These are phyloP conservation scores for Cephalopterus ornatus DNA, from an alignment of 2,113 vertebrate genomes.

Conservation along the genomic window DNA sequence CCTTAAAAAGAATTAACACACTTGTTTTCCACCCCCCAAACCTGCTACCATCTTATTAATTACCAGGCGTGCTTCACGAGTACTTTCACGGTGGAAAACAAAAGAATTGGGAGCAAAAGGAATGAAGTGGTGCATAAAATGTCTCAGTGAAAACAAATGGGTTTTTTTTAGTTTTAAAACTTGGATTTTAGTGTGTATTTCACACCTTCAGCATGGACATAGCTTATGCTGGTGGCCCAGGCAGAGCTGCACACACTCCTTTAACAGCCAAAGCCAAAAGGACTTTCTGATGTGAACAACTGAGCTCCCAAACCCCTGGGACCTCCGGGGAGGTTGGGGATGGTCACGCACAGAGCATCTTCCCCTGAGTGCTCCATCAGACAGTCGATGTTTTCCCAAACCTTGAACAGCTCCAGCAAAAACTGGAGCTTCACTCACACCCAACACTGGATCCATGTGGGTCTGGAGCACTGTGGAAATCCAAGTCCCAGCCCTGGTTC, in stretches of 20 bases:
- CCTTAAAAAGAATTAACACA: background rate
- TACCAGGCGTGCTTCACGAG: background rate
- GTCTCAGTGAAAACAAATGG: background rate
- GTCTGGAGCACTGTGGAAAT: background rate
- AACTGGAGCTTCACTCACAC: rapidly evolving
- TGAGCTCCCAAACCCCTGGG: background rate
- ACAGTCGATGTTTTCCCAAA: rapidly evolving
- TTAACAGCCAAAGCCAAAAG: background rate
- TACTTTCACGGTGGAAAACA: background rate
- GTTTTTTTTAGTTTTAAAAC: background rate
- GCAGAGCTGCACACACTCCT: background rate
- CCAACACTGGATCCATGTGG: rapidly evolving
- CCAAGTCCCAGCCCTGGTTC: background rate
- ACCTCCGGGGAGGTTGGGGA: background rate
- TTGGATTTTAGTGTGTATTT: background rate
- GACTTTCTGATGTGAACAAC: background rate
- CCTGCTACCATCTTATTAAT: background rate
- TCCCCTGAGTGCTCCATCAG: rapidly evolving
- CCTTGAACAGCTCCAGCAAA: rapidly evolving
- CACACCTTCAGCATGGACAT: background rate
- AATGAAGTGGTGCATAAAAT: background rate
- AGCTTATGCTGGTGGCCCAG: background rate
- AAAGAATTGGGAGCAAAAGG: background rate
- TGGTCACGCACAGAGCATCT: rapidly evolving
- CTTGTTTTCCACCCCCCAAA: rapidly evolving